Base-by-base conservation (phyloP, 2,888 invertebrate genomes). In the Ormyrus rosae region DNA sequence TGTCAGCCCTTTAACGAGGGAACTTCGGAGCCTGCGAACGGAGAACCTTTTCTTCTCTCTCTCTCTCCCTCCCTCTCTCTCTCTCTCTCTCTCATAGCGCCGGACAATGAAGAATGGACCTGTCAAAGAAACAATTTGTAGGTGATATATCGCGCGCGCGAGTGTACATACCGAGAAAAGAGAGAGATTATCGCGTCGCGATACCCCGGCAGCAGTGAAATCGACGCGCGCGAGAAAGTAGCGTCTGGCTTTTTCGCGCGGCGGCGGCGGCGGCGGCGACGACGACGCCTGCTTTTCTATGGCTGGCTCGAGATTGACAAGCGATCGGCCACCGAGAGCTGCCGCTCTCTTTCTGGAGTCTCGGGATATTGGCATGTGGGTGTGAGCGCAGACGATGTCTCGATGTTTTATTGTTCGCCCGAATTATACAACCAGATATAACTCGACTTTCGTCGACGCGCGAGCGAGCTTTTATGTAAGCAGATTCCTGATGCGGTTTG, bases 91-190 rank as follows among this genome's bases (percentile, higher is more conserved):
- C 34, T 34, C 34, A 34, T 34, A 53, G 51, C 71, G 19, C 60
- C 64, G 73, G 67, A 64, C 74, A 63, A 78, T 81, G 78, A 81
- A 56, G 78, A 81, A 81, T 81, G 78, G 78, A 78, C 67, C 78
- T 75, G 81, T 81, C 81, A 71, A 75, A 81, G 73, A 75, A 75
- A 81, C 78, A 81, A 81, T 81, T 81, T 78, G 78, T 71, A 70
- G 56, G 67, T 81, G 78, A 81, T 81, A 71, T 81, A 81, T 81
- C 76, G 74, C 61, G 48, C 67, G 78, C 11, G 10, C 11, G 45
- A n/a, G 11, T 9, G 50, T 48, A 50, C 56, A 34, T 34, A 34
- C 56, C 56, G 50, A 48, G 34, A 34, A 58, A 58, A 70, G 45
- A 68, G 45, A 19, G 63, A 69, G 50, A 76, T 76, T 78, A 78